Base-by-base conservation (phyloP, 1,140 invertebrate species). In the Oryzaephilus surinamensis region DNA sequence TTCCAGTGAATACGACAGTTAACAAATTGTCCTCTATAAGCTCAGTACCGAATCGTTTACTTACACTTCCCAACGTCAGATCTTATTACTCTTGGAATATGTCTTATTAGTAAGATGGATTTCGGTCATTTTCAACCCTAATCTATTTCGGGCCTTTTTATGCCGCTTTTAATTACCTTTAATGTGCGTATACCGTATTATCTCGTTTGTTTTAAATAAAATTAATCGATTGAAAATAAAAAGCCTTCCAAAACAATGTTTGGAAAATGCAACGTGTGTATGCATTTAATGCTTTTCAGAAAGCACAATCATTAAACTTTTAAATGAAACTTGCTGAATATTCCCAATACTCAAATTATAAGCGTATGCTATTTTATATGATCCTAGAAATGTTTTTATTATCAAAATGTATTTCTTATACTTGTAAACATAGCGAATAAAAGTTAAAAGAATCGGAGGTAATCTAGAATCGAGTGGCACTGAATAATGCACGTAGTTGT, bases 41-140 rank as follows among this genome's bases (percentile, higher is more conserved):
- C 41, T 32, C 38, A 29, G 41, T 38, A 38, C 33, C 27, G 31
- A 46, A 51, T 36, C 46, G 43, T 44, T 51, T 51, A 51, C 46
- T 52, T 52, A 49, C 50, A 52, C 41, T 49, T 49, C 32, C 50
- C 38, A 27, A 37, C 30, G 50, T 45, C 50, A 49, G 40, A 43
- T 41, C 43, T 41, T 31, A 39, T 52, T 52, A 52, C 37, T 43
- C 26, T 33, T 32, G 39, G 40, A 35, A 33, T 41, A 43, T 38
- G 48, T 52, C 50, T 52, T 52, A 52, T 52, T 52, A 52, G 49
- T 46, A 49, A 52, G 50, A 52, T 49, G 46, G 47, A 52, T 52
- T 52, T 29, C 30, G 41, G 50, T 49, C 44, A 49, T 52, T 52
- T 45, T 29, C 26, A 20, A 27, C 46, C 46, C 42, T 45, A 48